Conservation (phyloP, 2,797 vertebrate genomes). For the Natrix natrix region DNA sequence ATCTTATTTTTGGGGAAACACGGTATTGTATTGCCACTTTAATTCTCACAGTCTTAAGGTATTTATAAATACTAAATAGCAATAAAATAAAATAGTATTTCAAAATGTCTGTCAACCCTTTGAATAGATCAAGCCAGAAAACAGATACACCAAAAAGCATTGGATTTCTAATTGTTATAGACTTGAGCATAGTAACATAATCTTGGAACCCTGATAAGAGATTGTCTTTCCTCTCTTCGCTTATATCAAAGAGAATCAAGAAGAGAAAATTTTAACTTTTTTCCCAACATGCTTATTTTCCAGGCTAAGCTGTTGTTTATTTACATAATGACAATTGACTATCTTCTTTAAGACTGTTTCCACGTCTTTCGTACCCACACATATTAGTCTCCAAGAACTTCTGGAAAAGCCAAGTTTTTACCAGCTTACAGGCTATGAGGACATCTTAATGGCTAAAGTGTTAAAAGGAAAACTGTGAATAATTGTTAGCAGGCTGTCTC, state of each 20-base stretch:
- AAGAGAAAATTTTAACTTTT: neutral
- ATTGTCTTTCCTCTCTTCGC: neutral
- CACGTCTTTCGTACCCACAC: neutral
- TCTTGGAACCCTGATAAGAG: neutral
- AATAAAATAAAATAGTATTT: neutral
- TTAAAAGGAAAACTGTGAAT: neutral
- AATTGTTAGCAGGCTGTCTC: neutral
- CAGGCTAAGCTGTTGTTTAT: neutral
- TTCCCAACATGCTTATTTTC: neutral
- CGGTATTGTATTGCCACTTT: neutral
- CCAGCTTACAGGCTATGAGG: neutral
- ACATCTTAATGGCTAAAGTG: neutral
- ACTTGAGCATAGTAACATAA: neutral
- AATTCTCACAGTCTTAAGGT: neutral
- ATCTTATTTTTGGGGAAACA: too few relatives aligned
- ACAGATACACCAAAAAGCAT: neutral
- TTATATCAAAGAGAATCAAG: neutral
- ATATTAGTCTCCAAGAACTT: neutral
- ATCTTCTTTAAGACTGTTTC: neutral
- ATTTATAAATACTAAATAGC: neutral
- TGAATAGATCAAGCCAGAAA: neutral
- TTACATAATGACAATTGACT: neutral
- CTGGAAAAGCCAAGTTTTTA: neutral
- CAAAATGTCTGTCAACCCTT: neutral
- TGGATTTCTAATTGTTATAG: neutral